Evolutionary conservation across 1,140 invertebrate genomes (phyloP).

Genomic region (Paraescarpia echinospica): DNA sequence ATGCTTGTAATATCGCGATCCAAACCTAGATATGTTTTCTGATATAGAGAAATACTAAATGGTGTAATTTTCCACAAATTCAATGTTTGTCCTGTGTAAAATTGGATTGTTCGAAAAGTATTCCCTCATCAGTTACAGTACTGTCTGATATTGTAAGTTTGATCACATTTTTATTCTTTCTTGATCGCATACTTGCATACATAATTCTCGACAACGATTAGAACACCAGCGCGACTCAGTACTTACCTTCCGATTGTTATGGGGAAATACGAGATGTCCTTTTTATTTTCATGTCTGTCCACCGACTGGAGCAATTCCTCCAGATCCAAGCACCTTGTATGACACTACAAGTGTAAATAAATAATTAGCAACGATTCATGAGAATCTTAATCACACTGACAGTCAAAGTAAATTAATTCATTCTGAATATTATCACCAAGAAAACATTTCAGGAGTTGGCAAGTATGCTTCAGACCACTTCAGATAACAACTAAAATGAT

Average conservation of each 20-base stretch:
- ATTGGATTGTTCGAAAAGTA: too few species aligned
- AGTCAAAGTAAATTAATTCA: background rate
- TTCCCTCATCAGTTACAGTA: too few species aligned
- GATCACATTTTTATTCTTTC: background rate
- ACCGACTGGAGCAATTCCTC: slow-evolving; percentile 44
- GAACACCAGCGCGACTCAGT: background rate
- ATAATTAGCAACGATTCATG: background rate
- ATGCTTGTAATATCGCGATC: background rate
- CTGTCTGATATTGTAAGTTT: too few species aligned
- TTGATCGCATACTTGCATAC: background rate
- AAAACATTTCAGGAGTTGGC: background rate
- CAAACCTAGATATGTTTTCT: background rate
- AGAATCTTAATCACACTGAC: background rate
- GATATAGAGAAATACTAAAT: background rate
- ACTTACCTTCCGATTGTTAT: slow-evolving; percentile 44
- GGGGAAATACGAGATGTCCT: slow-evolving; percentile 45
- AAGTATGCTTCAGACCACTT: background rate
- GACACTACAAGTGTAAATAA: slow-evolving; percentile 5
- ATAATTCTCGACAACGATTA: background rate
- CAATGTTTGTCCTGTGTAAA: background rate
- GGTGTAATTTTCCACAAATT: background rate
- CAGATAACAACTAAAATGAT: background rate
- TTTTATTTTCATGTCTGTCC: slow-evolving; percentile 35
- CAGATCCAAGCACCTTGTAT: slow-evolving; percentile 28
- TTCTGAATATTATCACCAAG: background rate